Evolutionary conservation across 1,140 invertebrate species (phyloP), one percentile per base, ranked within the genome.

Genomic region (Cyclina sinensis): DNA sequence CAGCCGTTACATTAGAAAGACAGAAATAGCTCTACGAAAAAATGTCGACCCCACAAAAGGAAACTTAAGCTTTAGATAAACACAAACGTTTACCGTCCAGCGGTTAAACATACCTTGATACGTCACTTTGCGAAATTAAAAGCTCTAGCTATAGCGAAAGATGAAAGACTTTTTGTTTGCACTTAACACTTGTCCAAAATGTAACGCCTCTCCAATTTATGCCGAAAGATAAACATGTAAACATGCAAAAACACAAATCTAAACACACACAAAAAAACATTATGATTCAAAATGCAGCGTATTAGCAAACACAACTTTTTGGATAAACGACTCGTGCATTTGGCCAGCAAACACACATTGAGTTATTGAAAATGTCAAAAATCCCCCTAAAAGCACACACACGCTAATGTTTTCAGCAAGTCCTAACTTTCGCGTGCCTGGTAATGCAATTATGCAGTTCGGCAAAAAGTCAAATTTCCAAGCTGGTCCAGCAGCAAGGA

Each of bases 301-400:
- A 78, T 54, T 27, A 84, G 68, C 82, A 73, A 48, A 37, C 43
- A 73, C 65, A 73, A 84, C 51, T 24, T 54, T 18, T 35, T 32
- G 68, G 65, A 87, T 54, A 87, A 86, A 87, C 74, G 73, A 87
- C 70, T 87, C 85, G 85, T 87, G 85, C n/a, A 39, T n/a, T 24
- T 27, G 59, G 24, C 85, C 85, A 24, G 85, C 85, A 78, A 37
- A 65, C 21, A 68, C 85, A 87, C 85, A 87, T 87, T 87, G 85
- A 46, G 85, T 87, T 48, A 87, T 87, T 87, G 85, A 87, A 76
- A 87, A 65, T 76, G 84, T 78, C 84, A 86, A 87, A 78, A 39
- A 5, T 70, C 32, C 4, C 65, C 65, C 37, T 27, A 54, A 48
- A 54, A 78, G 46, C 74, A 78, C 46, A 78, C 16, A 21, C 46